Conservation (phyloP, 2,888 invertebrate species). For the Camponotus fellah region DNA sequence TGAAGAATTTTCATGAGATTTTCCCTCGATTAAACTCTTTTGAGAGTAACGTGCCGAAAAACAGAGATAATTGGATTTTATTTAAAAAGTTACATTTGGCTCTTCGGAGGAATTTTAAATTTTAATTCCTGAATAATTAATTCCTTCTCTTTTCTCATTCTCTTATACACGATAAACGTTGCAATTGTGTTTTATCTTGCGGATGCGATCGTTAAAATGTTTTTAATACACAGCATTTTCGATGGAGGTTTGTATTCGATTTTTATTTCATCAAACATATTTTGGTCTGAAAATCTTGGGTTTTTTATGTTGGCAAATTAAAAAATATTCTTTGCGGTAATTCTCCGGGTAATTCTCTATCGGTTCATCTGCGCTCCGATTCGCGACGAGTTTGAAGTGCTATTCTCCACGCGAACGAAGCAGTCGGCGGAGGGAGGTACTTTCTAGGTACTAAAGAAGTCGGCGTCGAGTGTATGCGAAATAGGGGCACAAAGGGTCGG, state of each 20-base stretch:
- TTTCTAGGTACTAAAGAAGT: conserved; percentile 65
- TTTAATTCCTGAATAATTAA: conserved; percentile 10
- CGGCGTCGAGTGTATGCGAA: conserved; percentile 62
- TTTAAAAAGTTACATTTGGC: conserved; percentile 6
- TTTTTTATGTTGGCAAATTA: neutral
- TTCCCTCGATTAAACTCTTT: conserved; percentile 9
- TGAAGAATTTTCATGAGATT: conserved; percentile 26
- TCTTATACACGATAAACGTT: conserved; percentile 7
- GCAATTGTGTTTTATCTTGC: neutral
- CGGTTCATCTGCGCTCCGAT: conserved; percentile 15
- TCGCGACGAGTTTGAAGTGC: conserved; percentile 70
- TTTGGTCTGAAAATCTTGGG: neutral
- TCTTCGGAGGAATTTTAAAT: conserved; percentile 7
- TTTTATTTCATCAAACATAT: neutral
- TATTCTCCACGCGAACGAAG: conserved; percentile 76
- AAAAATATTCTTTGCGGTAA: neutral
- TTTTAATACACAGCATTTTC: neutral
- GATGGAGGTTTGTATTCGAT: neutral
- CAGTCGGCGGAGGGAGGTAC: conserved; percentile 78
- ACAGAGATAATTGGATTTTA: conserved; percentile 24
- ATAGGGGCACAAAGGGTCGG: conserved; percentile 66
- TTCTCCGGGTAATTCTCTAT: neutral
- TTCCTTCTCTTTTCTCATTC: neutral
- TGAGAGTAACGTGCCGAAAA: neutral
- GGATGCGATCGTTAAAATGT: neutral